Conservation (phyloP, 1,140 invertebrate species). For the Dryas iulia region DNA sequence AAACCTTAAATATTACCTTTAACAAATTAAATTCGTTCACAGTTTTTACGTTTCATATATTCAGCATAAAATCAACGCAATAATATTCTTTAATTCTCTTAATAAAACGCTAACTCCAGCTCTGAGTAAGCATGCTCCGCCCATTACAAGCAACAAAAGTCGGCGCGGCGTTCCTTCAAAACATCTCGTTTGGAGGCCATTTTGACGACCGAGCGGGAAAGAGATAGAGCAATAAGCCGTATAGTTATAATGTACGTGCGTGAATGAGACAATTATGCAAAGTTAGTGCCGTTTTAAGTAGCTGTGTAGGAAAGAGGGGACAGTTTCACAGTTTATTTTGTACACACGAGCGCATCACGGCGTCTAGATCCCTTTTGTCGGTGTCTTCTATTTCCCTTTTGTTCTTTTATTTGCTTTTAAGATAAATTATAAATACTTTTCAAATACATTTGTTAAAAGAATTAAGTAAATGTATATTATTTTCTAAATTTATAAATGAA, state of each 20-base stretch:
- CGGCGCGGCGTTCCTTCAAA: slow-evolving; percentile 76
- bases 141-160: slow-evolving; percentile 78
- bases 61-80: no score
- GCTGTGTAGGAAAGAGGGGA: slow-evolving; percentile 48
- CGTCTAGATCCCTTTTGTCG: neutral
- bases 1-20: no score
- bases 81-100: neutral
- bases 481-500: no score
- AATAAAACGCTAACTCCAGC: slow-evolving; percentile 42
- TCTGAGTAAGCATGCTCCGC: slow-evolving; percentile 71
- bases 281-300: slow-evolving; percentile 74
- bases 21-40: no score
- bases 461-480: no score
- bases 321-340: slow-evolving; percentile 49
- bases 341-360: slow-evolving; percentile 21
- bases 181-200: slow-evolving; percentile 79
- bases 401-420: neutral
- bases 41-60: no score
- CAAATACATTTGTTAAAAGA: no score
- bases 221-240: slow-evolving; percentile 51
- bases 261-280: slow-evolving; percentile 77
- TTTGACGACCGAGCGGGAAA: slow-evolving; percentile 71
- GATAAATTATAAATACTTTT: no score
- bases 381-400: neutral
- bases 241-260: slow-evolving; percentile 54